Conservation (phyloP, 2,113 vertebrate genomes). For the Phodopus roborovskii region DNA sequence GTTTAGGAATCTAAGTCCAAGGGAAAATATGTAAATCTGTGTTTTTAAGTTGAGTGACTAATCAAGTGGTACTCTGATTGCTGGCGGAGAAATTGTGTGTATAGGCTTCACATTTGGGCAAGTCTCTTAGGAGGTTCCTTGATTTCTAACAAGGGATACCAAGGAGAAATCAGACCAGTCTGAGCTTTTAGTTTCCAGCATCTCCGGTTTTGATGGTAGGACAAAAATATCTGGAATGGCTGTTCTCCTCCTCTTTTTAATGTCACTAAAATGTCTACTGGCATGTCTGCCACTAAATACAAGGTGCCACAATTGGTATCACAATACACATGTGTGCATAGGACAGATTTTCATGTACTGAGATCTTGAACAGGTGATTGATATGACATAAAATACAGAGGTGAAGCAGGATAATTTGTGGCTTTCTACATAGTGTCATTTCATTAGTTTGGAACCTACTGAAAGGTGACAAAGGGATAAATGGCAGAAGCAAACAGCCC, state of each 20-base stretch:
- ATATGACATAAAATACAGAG: not conserved
- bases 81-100: not conserved
- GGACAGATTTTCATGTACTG: not conserved
- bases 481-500: not conserved
- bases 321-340: not conserved
- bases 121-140: not conserved
- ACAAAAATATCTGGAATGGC: not conserved
- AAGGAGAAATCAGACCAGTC: not conserved
- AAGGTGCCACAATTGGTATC: not conserved
- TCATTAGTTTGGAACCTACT: not conserved
- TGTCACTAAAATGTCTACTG: too few relatives aligned
- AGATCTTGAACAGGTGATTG: not conserved
- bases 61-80: not conserved
- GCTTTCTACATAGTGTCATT: not conserved
- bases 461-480: not conserved
- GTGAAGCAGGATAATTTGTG: not conserved
- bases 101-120: not conserved
- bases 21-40: not conserved
- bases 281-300: not conserved
- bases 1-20: not conserved
- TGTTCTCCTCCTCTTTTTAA: not conserved
- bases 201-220: not conserved
- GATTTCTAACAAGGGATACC: not conserved
- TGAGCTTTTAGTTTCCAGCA: not conserved
- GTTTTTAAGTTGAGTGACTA: not conserved